Base-by-base conservation (phyloP, 2,797 vertebrate species). In the Forpus xanthops region DNA sequence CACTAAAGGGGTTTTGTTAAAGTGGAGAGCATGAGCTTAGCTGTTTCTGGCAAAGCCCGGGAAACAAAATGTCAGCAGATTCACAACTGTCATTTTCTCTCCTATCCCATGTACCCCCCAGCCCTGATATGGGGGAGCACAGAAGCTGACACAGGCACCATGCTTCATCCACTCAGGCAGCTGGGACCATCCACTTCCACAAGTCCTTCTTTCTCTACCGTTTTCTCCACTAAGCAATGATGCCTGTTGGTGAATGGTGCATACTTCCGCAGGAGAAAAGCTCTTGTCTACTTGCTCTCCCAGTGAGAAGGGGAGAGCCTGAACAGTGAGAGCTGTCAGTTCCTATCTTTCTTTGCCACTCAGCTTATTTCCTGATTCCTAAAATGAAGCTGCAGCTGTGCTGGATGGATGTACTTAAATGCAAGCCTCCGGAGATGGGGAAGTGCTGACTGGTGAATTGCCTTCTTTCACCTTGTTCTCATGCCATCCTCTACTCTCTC, bases 381-480 rank as follows among this genome's bases (percentile, higher is more conserved):
- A 94, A 96, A 96, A 96, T 93, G 96, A 96, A 91, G 87, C 96
- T 96, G 94, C 96, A 96, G 96, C 95, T 96, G 96, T 74, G 30
- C 87, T 95, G 89, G 95, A 94, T 93, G 89, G 95, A 90, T 96
- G 94, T 94, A 90, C 87, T 95, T 94, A 88, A 96, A 93, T 20
- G 64, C 71, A 77, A 95, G 67, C 95, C 96, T 92, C 94, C 93
- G 89, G 96, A 96, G 96, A 88, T 68, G 64, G 85, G 70, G 85
- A 96, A 96, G 91, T 93, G 94, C 96, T 97, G 96, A 96, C 87
- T 79, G 85, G 60, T 88, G 71, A 94, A 96, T 95, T 94, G 94
- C 86, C 86, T 87, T 71, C 94, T 91, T 95, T 96, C 87, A 90
- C 89, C 94, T 94, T 76, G 56, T 85, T 94, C 71, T 82, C 49